Evolutionary conservation across 2,888 invertebrate species (phyloP), one percentile per base, ranked within the genome.

Genomic region (Notodonta dromedarius): DNA sequence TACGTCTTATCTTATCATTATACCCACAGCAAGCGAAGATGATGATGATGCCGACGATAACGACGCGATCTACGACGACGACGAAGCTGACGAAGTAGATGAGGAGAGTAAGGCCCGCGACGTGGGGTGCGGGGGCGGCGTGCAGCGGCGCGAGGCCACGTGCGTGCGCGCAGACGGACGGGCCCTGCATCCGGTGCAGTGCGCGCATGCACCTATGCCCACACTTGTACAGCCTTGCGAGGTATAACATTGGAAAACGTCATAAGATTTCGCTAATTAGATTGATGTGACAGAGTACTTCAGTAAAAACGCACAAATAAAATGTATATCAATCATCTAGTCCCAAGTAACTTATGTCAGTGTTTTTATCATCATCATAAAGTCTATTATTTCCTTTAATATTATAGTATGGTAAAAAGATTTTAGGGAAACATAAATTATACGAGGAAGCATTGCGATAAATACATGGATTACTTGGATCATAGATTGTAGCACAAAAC

Each of bases 71-170:
- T 90, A 91, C 69, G 89, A 90, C n/a, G 89, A 89, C 40, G 89
- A 90, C 8, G 89, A 82, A 39, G 86, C 88, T 2, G 85, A 88
- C 2, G 84, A 86, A 0, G 80, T 80, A 0, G 87, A 86, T 12
- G 84, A 86, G 13, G 81, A 84, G 16, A 71, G 67, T 53, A 66
- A 62, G 7, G 71, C 63, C 5, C 66, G 61, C 6, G 84, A 80
- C 16, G 81, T 89, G 0, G 89, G 87, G 57, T 95, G 95, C 67
- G 95, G 95, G 2, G 95, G 95, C 14, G 95, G 95, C 0, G 90
- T 94, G 48, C 95, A 95, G 80, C 83, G 94, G 16, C 82, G 95
- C 2, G 94, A 94, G 56, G 93, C 94, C 0, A 94, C 94, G 4
- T 95, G 95, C 76, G 93, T 94, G 11, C 88, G 92, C 46, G 88